Base-by-base conservation (phyloP, 2,113 vertebrate species). In the Ptilonorhynchus violaceus region DNA sequence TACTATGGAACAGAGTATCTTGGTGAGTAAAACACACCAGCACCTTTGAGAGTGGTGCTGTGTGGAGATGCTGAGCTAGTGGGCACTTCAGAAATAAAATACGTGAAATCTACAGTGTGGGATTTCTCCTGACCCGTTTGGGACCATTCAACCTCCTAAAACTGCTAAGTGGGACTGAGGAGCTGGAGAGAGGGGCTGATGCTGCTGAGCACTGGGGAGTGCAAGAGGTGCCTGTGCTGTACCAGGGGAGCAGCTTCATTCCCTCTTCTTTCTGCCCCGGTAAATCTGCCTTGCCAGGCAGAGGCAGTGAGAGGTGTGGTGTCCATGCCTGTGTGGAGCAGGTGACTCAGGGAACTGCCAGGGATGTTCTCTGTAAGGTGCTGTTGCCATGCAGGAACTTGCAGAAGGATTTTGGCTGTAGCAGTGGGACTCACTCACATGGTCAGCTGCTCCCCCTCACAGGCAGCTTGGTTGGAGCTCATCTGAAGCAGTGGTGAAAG, bases 1-100 rank as follows among this genome's bases (percentile, higher is more conserved):
- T 99, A 99, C 94, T 99, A 99, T 75, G 99, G 98, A 76, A 99
- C 98, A 1, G 99, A 99, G 85, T 99, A 99, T 79, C 98, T 99
- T 18, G 98, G 99, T 99, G 96, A 99, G 99, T 97, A 86, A 62
- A 91, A 44, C 56, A 53, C 55, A 80, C 33, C 30, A 33, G 0
- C 24, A 67, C 4, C 44, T 66, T 56, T 41, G 42, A 53, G 33
- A 60, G 15, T 5, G 58, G 15, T 42, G 64, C 39, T 60, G 6
- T 39, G 42, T 49, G 42, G 33, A 66, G 80, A 47, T 63, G 17
- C 60, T 84, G 53, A 89, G 39, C n/a, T 63, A 53, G 22, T 3
- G 46, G 37, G 31, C 0, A 2, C 15, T 83, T 69, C 44, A 82
- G 64, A 84, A 92, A 88, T 41, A 33, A 88, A 66, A 68, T 11